Evolutionary conservation across 2,888 invertebrate genomes (phyloP).

Genomic region (Amblyjoppa proteus): DNA sequence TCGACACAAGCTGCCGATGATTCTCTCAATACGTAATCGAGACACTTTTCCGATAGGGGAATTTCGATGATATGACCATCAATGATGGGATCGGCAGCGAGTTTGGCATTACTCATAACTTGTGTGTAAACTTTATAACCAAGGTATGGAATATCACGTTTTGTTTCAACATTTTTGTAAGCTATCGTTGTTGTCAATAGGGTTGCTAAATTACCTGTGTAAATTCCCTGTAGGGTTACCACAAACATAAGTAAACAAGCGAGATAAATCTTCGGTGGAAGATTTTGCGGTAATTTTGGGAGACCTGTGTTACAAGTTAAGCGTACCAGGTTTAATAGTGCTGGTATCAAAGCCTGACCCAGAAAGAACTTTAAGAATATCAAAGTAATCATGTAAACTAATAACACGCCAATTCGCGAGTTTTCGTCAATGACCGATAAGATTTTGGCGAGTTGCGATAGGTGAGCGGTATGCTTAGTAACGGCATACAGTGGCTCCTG

Average conservation of each 20-base stretch:
- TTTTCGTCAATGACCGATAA: background rate
- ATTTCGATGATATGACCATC: background rate
- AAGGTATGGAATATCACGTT: background rate
- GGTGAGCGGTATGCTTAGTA: background rate
- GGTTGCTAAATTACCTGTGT: background rate
- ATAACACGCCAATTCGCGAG: background rate
- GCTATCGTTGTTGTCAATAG: too few species aligned
- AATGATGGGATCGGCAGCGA: background rate
- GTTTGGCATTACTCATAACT: background rate
- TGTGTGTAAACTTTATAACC: background rate
- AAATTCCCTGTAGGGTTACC: background rate
- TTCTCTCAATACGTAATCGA: background rate
- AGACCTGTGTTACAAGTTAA: too few species aligned
- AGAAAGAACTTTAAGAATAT: slow-evolving; percentile 20
- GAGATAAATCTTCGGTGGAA: too few species aligned
- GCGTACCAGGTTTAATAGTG: too few species aligned
- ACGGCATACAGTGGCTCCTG: too few species aligned
- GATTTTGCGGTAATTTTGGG: too few species aligned
- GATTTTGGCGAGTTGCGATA: background rate
- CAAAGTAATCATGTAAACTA: background rate
- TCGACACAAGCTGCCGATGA: background rate
- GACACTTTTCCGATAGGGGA: too few species aligned
- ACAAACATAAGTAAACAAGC: too few species aligned
- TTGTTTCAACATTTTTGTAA: background rate
- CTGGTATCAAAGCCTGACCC: background rate